Evolutionary conservation across 2,888 invertebrate species (phyloP), one percentile per base, ranked within the genome.

Genomic region (Clunio marinus): DNA sequence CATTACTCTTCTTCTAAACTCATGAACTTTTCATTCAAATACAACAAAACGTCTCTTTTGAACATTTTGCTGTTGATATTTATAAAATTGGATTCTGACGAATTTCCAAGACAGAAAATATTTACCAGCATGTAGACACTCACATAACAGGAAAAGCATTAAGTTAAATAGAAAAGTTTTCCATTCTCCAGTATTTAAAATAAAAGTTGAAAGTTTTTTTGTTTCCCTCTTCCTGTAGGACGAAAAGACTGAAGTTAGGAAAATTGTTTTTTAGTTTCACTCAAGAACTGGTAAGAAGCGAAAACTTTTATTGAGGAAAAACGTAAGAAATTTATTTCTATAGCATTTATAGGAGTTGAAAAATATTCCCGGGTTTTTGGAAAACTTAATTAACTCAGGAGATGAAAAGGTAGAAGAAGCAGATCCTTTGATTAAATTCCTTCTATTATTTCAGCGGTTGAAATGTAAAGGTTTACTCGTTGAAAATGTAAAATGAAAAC

Each of bases 301-400:
- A n/a, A n/a, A n/a, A n/a, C n/a, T n/a, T n/a, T n/a, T n/a, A n/a
- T n/a, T n/a, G n/a, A n/a, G n/a, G n/a, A n/a, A n/a, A n/a, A n/a
- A n/a, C n/a, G n/a, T n/a, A n/a, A 13, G 22, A 51, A 51, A 8
- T 51, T 22, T 51, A 22, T 22, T 20, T 8, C 51, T 17, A 8
- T 51, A 22, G 17, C 41, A 20, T 51, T 17, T 20, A 51, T 35
- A 45, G 22, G 10, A 58, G 27, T 5, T 17, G 13, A 35, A 45
- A 63, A 45, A 37, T 2, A 63, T 63, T 28, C 24, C 28, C 13
- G 20, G n/a, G 15, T 46, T 37, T 24, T 17, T 46, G 24, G 28
- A 41, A 63, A 63, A 46, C 63, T 63, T 63, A 63, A 63, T 63
- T 63, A 63, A 63, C 60, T 60, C 60, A 37, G 32, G 62, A n/a